Evolutionary conservation across 2,113 vertebrate genomes (phyloP).

Genomic region (Brachypodius melanocephalos): DNA sequence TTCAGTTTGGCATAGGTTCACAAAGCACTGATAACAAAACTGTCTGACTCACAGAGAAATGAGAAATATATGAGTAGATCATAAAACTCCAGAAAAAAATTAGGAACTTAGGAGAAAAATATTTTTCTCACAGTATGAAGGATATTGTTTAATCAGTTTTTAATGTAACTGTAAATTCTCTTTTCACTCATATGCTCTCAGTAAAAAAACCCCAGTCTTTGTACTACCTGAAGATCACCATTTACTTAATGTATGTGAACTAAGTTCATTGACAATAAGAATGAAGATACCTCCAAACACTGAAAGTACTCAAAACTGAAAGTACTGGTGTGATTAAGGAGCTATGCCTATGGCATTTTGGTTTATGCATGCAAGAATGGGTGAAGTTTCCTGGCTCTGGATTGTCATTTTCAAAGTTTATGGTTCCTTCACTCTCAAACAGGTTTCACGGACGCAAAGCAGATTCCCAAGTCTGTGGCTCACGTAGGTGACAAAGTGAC

Average conservation of each 20-base stretch:
- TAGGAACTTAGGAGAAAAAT: not conserved
- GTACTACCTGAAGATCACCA: not conserved
- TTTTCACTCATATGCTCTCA: not conserved
- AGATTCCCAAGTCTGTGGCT: not conserved
- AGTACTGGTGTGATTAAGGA: not conserved
- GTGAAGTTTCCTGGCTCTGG: not conserved
- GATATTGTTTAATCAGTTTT: not conserved
- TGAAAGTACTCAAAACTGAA: not conserved
- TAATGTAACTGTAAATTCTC: not conserved
- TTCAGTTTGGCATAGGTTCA: not conserved
- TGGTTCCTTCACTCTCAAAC: not conserved
- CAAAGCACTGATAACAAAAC: not conserved
- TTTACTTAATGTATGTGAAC: not conserved
- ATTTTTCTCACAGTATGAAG: not conserved
- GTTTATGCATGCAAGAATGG: not conserved
- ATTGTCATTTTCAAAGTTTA: not conserved
- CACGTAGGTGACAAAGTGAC: not conserved
- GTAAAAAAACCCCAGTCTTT: not conserved
- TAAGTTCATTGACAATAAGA: not conserved
- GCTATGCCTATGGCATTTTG: not conserved
- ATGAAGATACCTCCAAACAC: not conserved
- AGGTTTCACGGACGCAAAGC: not conserved
- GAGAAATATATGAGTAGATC: not conserved
- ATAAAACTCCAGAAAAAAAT: not conserved
- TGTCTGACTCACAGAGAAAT: not conserved